Evolutionary conservation across 2,797 vertebrate species (phyloP).

Genomic region (Potorous gilbertii): DNA sequence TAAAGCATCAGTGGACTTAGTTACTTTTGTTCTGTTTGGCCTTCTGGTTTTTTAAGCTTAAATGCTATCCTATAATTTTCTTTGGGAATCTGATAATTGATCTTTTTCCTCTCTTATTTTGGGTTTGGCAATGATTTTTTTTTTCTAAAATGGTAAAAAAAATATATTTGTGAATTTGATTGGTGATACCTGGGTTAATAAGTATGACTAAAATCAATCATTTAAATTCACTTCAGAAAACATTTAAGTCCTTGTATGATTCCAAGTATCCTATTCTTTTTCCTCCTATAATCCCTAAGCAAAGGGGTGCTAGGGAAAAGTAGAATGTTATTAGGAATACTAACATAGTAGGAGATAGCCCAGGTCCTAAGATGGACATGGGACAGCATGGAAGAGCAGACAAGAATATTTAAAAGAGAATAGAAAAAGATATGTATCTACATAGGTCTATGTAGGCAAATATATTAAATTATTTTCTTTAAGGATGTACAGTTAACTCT

Average conservation of each 20-base stretch:
- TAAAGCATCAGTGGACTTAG: slow-evolving; percentile 36
- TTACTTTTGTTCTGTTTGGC: slow-evolving; percentile 55
- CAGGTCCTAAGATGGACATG: background rate
- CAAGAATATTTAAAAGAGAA: background rate
- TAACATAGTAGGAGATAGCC: slow-evolving; percentile 10
- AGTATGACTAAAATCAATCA: slow-evolving; percentile 40
- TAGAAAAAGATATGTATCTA: background rate
- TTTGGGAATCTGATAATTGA: slow-evolving; percentile 47
- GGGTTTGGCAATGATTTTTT: slow-evolving; percentile 5
- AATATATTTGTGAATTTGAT: slow-evolving; percentile 13
- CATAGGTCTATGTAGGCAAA: background rate
- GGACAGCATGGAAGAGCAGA: background rate
- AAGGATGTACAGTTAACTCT: background rate
- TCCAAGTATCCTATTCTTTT: slow-evolving; percentile 23
- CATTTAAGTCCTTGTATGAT: background rate
- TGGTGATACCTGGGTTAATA: slow-evolving; percentile 22
- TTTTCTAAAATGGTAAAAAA: slow-evolving; percentile 28
- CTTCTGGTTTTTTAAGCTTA: slow-evolving; percentile 54
- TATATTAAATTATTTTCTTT: background rate
- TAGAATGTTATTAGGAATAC: slow-evolving; percentile 36
- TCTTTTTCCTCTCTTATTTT: slow-evolving; percentile 19
- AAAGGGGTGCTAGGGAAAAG: slow-evolving; percentile 23
- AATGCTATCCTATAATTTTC: background rate
- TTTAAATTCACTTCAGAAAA: background rate
- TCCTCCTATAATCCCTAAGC: slow-evolving; percentile 50